Conservation (phyloP, 2,113 vertebrate species). For the Platycercus adscitus region DNA sequence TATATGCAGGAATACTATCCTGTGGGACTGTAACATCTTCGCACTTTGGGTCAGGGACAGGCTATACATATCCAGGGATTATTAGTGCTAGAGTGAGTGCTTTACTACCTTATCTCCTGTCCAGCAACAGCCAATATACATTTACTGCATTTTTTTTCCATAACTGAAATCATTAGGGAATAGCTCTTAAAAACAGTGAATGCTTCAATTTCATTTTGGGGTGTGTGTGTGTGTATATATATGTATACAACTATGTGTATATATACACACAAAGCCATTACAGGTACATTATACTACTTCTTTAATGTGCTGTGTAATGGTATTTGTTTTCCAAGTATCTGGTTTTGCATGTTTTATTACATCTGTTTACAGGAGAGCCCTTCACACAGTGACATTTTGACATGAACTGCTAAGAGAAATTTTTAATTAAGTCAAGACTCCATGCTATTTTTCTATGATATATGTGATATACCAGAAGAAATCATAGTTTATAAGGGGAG, state of each 20-base stretch:
- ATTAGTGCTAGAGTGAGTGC: neutral
- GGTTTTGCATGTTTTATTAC: neutral
- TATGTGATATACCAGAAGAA: neutral
- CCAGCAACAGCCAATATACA: neutral
- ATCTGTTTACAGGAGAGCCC: neutral
- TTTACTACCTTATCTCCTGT: neutral
- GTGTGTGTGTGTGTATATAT: neutral
- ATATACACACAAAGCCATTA: neutral
- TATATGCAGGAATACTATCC: neutral
- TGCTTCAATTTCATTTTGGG: neutral
- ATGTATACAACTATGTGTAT: neutral
- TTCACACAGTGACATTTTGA: neutral
- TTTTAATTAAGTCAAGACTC: neutral
- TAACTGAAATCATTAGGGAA: neutral
- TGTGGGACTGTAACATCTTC: neutral
- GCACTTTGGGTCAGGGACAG: neutral
- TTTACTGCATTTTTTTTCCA: neutral
- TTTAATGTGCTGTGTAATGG: neutral
- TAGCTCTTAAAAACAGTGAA: neutral
- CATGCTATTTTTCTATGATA: neutral
- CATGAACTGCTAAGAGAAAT: neutral
- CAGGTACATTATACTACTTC: neutral
- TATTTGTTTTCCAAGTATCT: neutral
- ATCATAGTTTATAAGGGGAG: neutral
- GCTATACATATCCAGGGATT: neutral